Percentiles rank a stretch among this genome's conserved stretches.
phyloP scores from a whole-genome alignment of 2,113 vertebrate genomes.

The Corythornis madagascariensis region DNA sequence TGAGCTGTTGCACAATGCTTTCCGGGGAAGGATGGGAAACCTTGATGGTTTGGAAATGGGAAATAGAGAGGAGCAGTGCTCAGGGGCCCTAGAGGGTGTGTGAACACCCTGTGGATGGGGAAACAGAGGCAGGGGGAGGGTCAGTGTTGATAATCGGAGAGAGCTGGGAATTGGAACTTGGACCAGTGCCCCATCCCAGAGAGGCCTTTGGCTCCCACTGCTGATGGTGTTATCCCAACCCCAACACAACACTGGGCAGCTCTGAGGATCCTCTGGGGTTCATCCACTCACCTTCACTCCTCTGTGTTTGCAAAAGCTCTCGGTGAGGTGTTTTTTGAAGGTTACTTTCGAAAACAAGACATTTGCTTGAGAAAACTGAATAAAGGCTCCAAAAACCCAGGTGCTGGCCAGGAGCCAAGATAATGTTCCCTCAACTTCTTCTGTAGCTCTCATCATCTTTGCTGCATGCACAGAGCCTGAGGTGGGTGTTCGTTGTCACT shows the following conservation, averaged over 20 bases:
- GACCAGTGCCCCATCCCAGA: background rate
- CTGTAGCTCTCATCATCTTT: background rate
- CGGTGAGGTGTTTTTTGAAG: background rate
- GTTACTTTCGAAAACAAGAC: conserved; percentile 10
- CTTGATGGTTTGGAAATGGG: background rate
- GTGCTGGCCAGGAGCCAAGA: background rate
- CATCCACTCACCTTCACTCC: background rate
- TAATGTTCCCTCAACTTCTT: background rate
- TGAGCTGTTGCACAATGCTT: background rate
- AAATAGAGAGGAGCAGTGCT: background rate
- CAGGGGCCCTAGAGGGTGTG: fast-evolving
- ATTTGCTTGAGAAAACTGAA: background rate
- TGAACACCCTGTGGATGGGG: background rate
- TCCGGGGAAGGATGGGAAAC: background rate
- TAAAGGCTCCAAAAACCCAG: background rate
- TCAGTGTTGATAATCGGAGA: background rate
- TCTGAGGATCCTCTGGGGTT: no score
- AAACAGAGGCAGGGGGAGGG: background rate
- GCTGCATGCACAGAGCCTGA: background rate
- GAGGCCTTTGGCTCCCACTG: background rate
- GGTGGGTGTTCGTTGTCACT: background rate
- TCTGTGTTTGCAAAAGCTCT: background rate
- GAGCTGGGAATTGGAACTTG: background rate
- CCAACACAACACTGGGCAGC: fast-evolving
- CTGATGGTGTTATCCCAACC: background rate